Conservation (phyloP, 2,888 invertebrate genomes). For the Aphodius sticticus region DNA sequence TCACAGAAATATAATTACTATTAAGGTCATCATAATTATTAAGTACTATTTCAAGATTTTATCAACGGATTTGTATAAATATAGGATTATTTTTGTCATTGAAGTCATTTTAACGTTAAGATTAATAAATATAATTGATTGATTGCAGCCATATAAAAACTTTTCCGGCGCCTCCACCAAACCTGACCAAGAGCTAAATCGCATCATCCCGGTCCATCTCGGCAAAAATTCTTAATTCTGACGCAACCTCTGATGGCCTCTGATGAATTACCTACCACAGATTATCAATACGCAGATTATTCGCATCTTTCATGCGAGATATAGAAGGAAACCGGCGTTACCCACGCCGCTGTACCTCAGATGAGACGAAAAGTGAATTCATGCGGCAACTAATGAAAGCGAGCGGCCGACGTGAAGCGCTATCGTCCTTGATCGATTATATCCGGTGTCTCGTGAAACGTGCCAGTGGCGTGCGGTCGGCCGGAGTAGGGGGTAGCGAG, state of each 20-base stretch:
- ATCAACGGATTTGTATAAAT: no score
- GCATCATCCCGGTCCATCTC: not conserved
- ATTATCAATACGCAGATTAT: not conserved
- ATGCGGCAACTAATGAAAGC: constrained; percentile 22
- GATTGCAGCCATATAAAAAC: no score
- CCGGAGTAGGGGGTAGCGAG: not conserved
- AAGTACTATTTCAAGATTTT: no score
- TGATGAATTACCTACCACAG: not conserved
- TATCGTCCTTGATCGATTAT: constrained; percentile 24
- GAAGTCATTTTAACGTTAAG: no score
- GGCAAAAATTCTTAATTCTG: not conserved
- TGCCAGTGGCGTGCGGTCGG: constrained; percentile 19
- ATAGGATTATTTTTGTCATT: no score
- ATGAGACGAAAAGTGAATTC: constrained; percentile 18
- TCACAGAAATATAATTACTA: no score
- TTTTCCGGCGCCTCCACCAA: no score
- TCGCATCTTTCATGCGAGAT: not conserved
- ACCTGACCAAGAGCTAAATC: not conserved
- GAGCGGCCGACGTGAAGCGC: not conserved
- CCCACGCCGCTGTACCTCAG: not conserved
- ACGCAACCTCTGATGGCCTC: not conserved
- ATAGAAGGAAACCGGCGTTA: not conserved
- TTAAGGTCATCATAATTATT: no score
- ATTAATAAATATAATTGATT: no score
- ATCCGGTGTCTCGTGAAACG: constrained; percentile 21